phyloP scores from a whole-genome alignment of 2,113 vertebrate species.

The Rhodinocichla rosea region DNA sequence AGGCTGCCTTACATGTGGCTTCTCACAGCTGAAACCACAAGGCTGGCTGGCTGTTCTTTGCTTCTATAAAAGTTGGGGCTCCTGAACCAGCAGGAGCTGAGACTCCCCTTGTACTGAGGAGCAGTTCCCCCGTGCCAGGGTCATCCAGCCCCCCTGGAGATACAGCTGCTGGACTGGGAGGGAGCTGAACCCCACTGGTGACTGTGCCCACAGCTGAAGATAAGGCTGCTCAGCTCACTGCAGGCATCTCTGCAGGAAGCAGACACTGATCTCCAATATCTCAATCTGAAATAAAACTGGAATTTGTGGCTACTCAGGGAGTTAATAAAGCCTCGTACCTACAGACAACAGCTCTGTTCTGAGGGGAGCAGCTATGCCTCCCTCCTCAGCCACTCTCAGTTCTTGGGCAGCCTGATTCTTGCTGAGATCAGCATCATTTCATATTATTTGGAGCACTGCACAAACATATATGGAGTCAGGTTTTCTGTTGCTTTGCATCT shows the following conservation, averaged over 20 bases:
- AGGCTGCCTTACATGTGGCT: background rate
- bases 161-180: background rate
- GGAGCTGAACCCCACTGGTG: background rate
- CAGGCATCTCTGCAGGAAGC: background rate
- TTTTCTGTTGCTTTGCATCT: background rate
- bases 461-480: background rate
- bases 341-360: background rate
- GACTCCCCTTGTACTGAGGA: background rate
- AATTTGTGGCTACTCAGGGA: background rate
- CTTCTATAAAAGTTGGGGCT: background rate
- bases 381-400: background rate
- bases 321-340: background rate
- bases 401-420: background rate
- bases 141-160: background rate
- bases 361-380: background rate
- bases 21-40: background rate
- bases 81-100: background rate
- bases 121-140: background rate
- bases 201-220: background rate
- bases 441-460: background rate
- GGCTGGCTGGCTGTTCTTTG: background rate
- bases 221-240: background rate
- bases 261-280: background rate
- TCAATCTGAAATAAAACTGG: background rate
- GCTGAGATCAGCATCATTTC: background rate